phyloP scores from a whole-genome alignment of 23 tunicate species.

The Styela clava region DNA sequence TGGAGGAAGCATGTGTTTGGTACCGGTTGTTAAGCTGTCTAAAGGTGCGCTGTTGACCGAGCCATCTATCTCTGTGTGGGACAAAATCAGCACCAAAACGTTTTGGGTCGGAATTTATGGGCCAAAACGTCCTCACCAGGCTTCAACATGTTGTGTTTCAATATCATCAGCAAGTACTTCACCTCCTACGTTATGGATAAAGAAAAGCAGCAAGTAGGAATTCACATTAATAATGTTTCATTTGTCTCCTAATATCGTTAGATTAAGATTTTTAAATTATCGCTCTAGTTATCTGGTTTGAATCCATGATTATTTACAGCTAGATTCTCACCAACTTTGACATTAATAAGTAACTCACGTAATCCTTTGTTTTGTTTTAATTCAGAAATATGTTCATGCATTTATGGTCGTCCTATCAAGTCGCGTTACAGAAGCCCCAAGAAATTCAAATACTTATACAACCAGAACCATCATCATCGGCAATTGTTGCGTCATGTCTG shows the following conservation, averaged over 20 bases:
- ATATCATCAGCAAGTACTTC: conserved; percentile 48
- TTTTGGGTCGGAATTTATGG: conserved; percentile 69
- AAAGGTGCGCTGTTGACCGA: neutral
- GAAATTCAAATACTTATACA: conserved; percentile 26
- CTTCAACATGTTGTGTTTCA: conserved; percentile 52
- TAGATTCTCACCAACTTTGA: too few species aligned
- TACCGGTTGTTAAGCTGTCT: conserved; percentile 49
- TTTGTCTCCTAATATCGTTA: too few species aligned
- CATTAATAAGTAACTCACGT: too few species aligned
- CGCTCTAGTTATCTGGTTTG: too few species aligned
- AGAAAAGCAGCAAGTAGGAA: neutral
- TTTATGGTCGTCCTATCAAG: conserved; percentile 35
- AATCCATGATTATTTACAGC: too few species aligned
- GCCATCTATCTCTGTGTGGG: conserved; percentile 26
- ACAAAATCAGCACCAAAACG: conserved; percentile 19
- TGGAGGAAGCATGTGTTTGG: conserved; percentile 30
- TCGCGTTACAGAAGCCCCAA: conserved; percentile 31
- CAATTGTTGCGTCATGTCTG: neutral
- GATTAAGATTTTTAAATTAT: too few species aligned
- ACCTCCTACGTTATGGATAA: conserved; percentile 35
- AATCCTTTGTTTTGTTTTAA: too few species aligned
- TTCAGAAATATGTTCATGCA: conserved; percentile 32
- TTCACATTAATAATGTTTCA: neutral
- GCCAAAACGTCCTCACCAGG: conserved; percentile 29
- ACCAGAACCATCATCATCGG: conserved; percentile 1